These are phyloP conservation scores for Heliothis virescens DNA, from an alignment of 1,140 invertebrate genomes.

Conservation along the genomic window DNA sequence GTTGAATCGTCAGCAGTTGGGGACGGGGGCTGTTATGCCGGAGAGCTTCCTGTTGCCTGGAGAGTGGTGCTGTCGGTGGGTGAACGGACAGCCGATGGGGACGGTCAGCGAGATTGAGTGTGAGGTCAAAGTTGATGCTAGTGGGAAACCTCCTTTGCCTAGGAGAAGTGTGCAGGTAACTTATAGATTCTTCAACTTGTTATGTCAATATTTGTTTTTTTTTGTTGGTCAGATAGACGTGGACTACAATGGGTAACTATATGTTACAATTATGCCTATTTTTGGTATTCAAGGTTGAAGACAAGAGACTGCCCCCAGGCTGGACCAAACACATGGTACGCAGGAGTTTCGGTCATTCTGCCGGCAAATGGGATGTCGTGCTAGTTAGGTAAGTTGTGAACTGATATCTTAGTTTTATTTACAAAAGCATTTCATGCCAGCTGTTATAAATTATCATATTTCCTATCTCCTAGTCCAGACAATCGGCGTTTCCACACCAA, in stretches of 20 bases:
- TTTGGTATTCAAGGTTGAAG: conserved; percentile 85
- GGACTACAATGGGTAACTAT: no score
- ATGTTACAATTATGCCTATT: no score
- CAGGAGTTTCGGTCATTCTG: conserved; percentile 88
- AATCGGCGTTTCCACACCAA: conserved; percentile 88
- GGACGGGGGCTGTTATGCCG: conserved; percentile 60
- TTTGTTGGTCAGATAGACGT: no score
- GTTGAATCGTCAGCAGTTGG: conserved; percentile 64
- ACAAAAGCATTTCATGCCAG: neutral
- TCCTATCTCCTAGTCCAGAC: conserved; percentile 85
- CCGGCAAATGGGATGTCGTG: conserved; percentile 93
- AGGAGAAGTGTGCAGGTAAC: conserved; percentile 73
- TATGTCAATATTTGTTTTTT: no score
- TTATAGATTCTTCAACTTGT: neutral
- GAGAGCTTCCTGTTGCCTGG: conserved; percentile 76
- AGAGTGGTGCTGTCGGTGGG: conserved; percentile 88
- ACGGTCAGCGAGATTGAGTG: conserved; percentile 79
- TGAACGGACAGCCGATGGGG: conserved; percentile 88
- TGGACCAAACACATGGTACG: conserved; percentile 93
- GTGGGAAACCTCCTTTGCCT: conserved; percentile 61
- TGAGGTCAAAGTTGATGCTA: conserved; percentile 66
- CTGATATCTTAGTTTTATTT: neutral
- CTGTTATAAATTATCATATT: neutral
- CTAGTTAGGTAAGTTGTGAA: conserved; percentile 87
- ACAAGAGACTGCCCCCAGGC: conserved; percentile 89